Evolutionary conservation across 2,888 invertebrate genomes (phyloP).

Genomic region (Pandemis cinnamomeana): DNA sequence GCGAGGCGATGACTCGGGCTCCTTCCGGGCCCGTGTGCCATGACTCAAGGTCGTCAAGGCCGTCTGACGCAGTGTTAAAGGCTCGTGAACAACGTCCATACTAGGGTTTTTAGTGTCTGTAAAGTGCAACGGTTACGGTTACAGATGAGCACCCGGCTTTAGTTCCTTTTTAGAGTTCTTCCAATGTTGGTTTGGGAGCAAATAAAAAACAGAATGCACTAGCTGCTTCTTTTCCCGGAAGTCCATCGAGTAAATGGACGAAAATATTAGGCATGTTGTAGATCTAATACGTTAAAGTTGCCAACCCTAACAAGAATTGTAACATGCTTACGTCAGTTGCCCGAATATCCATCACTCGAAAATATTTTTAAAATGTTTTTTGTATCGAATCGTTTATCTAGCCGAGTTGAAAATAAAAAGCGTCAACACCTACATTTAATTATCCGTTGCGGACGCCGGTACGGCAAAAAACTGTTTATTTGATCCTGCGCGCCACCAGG

Average conservation of each 20-base stretch:
- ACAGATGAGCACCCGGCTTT: not conserved
- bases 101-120: too few species aligned
- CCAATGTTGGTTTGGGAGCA: not conserved
- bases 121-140: too few species aligned
- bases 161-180: not conserved
- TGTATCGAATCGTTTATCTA: slow-evolving; percentile 6
- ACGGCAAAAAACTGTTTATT: slow-evolving; percentile 56
- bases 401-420: slow-evolving; percentile 13
- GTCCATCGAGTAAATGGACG: too few species aligned
- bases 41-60: slow-evolving; percentile 20
- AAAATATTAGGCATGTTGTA: too few species aligned
- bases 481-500: slow-evolving; percentile 42
- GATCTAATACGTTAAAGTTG: not conserved
- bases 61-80: not conserved
- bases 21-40: slow-evolving; percentile 8
- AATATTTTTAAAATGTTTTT: slow-evolving; percentile 13
- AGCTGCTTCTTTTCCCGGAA: too few species aligned
- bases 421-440: slow-evolving; percentile 28
- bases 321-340: not conserved
- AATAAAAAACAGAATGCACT: too few species aligned
- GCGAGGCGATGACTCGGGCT: slow-evolving; percentile 24
- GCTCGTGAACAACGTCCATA: not conserved
- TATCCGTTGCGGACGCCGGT: slow-evolving; percentile 2
- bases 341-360: not conserved
- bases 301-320: not conserved